Percentiles rank a stretch among this genome's conserved stretches.
Evolutionary conservation across 1,140 invertebrate species (phyloP).

Genomic region (Achatina immaculata): DNA sequence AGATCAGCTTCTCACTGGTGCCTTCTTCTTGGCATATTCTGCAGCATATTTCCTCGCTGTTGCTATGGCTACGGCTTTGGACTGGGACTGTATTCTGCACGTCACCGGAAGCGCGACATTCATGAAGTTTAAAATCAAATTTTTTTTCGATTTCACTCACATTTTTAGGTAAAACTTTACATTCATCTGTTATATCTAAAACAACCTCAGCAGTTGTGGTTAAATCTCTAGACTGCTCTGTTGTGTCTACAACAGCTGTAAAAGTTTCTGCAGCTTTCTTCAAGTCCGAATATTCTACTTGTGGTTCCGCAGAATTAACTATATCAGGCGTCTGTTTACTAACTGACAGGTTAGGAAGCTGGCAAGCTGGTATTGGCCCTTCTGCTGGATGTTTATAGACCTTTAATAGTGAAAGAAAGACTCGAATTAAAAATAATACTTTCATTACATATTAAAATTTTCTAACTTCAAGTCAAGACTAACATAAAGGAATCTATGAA

Average conservation of each 20-base stretch:
- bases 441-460: too few species aligned
- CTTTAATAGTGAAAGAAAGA: background rate
- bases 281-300: background rate
- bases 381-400: background rate
- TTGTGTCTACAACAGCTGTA: too few species aligned
- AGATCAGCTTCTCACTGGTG: conserved; percentile 71
- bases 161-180: background rate
- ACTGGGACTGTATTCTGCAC: background rate
- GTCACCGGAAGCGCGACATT: background rate
- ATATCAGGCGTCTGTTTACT: background rate
- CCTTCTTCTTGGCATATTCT: conserved; percentile 73
- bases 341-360: background rate
- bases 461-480: too few species aligned
- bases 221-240: background rate
- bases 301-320: background rate
- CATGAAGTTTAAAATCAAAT: background rate
- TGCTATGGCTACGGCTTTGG: background rate
- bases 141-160: background rate
- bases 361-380: background rate
- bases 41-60: conserved; percentile 45
- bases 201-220: too few species aligned
- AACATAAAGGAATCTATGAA: too few species aligned
- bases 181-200: background rate
- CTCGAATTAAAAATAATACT: too few species aligned
- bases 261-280: too few species aligned